A percentile compares a stretch with the other conserved stretches of the same genome.
phyloP scores from a whole-genome alignment of 2,888 invertebrate genomes.

The Antheraea yamamai region DNA sequence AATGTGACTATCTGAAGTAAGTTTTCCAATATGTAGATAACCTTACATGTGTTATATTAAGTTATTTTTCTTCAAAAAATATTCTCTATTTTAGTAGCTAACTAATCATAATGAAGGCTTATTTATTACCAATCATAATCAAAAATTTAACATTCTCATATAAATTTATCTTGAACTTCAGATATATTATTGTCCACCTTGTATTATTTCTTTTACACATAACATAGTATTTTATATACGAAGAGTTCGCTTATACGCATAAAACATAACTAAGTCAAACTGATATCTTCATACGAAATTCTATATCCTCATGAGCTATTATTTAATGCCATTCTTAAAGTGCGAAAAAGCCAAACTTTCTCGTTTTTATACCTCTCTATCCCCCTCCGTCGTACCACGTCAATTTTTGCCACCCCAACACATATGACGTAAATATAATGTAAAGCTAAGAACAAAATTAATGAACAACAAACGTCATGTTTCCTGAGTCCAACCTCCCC shows the following conservation, averaged over 20 bases:
- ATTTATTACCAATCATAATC: background rate
- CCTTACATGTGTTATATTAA: background rate
- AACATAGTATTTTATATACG: too few species aligned
- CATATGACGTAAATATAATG: background rate
- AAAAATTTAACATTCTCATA: too few species aligned
- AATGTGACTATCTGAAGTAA: background rate
- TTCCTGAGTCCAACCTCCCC: background rate
- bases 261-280: background rate
- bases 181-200: too few species aligned
- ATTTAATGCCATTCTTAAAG: background rate
- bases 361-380: too few species aligned
- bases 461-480: background rate
- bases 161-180: too few species aligned
- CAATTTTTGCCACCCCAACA: background rate
- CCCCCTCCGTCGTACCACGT: background rate
- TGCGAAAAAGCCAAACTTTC: too few species aligned
- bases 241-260: too few species aligned
- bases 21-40: background rate
- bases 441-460: background rate
- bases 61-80: background rate
- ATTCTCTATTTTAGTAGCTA: too few species aligned
- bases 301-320: background rate
- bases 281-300: background rate
- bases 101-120: background rate
- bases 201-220: too few species aligned